Evolutionary conservation across 2,113 vertebrate species (phyloP), one percentile per base, ranked within the genome.

Genomic region (Elanus axillaris): DNA sequence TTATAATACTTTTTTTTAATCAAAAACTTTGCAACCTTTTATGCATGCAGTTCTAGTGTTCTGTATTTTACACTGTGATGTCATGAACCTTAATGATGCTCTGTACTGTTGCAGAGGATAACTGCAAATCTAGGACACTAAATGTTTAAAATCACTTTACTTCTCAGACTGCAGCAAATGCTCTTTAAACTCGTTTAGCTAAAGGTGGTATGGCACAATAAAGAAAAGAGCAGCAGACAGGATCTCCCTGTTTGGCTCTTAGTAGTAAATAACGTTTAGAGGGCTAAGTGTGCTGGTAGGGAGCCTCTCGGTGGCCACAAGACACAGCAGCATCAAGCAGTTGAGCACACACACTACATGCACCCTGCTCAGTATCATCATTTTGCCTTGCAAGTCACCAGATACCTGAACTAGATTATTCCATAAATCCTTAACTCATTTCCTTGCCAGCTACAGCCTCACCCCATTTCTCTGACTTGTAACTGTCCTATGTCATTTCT

Each of bases 101-200:
- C 90, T 77, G 79, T 77, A 77, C 76, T 55, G 72, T 95, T 97
- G 95, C 90, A 96, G 94, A 92, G 88, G 59, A 91, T 88, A 93
- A 95, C 38, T 94, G 74, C 86, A 96, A 95, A 97, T 97, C 90
- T 97, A 94, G 95, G 95, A 85, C 97, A 97, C 84, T 92, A 90
- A 82, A 90, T 83, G 78, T 92, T 95, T 95, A 86, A 96, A 90
- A 82, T 83, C 15, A 9, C 66, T 92, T 82, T 64, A 48, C 26
- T 77, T 78, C 66, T 89, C 73, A 60, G 50, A 47, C 32, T 68
- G 43, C 23, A 90, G 77, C 53, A 90, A 90, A 66, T 3, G 5
- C 15, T 60, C 45, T 71, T 94, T 81, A 60, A 84, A 68, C 27
- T 75, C 93, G 8, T 59, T 88, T 74, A 96, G 68, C 21, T 89